Evolutionary conservation across 1,140 invertebrate species (phyloP), one percentile per base, ranked within the genome.

Genomic region (Drosophila santomea): DNA sequence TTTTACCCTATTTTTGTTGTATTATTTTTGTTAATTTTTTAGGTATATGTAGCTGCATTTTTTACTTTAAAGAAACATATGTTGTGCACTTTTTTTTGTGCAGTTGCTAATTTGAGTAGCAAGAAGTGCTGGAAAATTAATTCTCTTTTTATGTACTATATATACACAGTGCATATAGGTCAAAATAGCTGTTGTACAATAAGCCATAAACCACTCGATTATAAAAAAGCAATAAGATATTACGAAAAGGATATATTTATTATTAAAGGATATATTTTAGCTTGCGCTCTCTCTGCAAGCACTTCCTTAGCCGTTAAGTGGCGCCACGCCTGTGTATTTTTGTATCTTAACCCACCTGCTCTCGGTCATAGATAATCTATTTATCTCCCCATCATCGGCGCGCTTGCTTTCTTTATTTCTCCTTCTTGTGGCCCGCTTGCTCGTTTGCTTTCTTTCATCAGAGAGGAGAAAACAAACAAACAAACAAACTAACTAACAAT

Each of bases 271-370:
- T 25, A 23, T 25, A 2, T n/a, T 11, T 23, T 14, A 7, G n/a
- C 10, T 15, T 32, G 14, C 6, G 15, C 15, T 51, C 28, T 6
- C 28, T 12, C 20, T 7, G 39, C 45, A 11, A 39, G 20, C 48
- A 72, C 59, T 84, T 71, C 48, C 59, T 67, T 79, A 64, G 77
- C 62, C 51, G 77, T 84, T 67, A 66, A 56, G 35, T 36, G 68
- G 59, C 35, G 12, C 36, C 56, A 57, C 59, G 66, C 59, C 71
- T 47, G 38, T 52, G 32, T 11, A n/a, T 35, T 17, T 25, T 62
- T 25, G 38, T 39, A 12, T 36, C 38, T 77, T 15, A 35, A 56
- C 48, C 45, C 50, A 62, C 59, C 56, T 73, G 41, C 35, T 39
- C 23, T 48, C 47, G 43, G 60, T 39, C 28, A 67, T 41, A 12